These are phyloP conservation scores for Sesia apiformis DNA, from an alignment of 2,888 invertebrate genomes.

Conservation along the genomic window DNA sequence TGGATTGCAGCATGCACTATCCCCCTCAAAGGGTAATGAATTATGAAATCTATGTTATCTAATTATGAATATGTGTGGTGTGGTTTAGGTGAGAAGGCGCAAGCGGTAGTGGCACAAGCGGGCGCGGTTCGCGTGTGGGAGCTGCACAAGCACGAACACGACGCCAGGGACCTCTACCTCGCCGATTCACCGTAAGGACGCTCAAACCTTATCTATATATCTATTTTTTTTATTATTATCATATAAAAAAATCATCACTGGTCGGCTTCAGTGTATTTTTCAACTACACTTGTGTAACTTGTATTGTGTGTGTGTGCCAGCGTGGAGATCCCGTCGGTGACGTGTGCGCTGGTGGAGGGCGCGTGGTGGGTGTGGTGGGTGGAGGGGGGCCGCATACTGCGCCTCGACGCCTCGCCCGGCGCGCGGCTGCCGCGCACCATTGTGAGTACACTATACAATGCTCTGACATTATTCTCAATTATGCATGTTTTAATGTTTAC, in stretches of 20 bases:
- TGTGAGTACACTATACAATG: neutral
- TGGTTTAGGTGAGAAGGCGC: conserved; percentile 68
- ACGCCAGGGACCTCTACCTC: conserved; percentile 12
- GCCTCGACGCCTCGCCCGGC: conserved; percentile 11
- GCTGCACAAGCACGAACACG: conserved; percentile 69
- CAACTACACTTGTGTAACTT: no score
- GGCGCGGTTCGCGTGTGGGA: conserved; percentile 76
- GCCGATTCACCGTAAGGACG: neutral
- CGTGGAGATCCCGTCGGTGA: conserved; percentile 28
- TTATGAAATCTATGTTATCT: no score
- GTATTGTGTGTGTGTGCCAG: neutral
- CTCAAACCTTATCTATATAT: neutral
- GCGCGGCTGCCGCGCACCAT: conserved; percentile 2
- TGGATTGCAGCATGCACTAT: no score
- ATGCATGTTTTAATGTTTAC: neutral
- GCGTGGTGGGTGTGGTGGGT: conserved; percentile 54
- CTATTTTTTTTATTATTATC: no score
- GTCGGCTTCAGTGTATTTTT: no score
- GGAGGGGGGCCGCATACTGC: conserved; percentile 29
- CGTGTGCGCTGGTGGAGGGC: conserved; percentile 29
- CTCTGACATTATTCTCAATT: neutral
- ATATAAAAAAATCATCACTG: no score
- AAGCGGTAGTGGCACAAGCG: conserved; percentile 78
- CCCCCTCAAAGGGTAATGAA: no score
- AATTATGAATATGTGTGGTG: neutral